These are phyloP conservation scores for Isurus oxyrinchus DNA, from an alignment of 2,113 vertebrate species.

Conservation along the genomic window DNA sequence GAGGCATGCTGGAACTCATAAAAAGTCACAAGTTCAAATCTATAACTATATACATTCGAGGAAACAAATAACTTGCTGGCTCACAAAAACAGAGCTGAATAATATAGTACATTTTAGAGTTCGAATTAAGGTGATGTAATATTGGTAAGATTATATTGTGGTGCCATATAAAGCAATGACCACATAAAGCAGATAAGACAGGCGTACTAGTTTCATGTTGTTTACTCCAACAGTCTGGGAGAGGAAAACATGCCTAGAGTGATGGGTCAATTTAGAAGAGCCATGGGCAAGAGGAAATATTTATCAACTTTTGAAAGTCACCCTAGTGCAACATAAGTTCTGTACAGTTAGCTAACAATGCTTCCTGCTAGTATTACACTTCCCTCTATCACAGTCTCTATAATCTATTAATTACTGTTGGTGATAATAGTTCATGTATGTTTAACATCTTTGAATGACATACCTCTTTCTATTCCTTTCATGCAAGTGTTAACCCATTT, in stretches of 20 bases:
- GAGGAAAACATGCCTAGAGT: background rate
- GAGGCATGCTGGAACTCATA: too few relatives aligned
- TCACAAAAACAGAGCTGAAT: background rate
- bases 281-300: background rate
- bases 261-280: background rate
- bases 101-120: background rate
- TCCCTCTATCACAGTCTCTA: background rate
- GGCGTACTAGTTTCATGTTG: background rate
- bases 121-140: background rate
- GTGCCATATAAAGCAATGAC: background rate
- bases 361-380: background rate
- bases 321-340: background rate
- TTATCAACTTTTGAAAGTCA: background rate
- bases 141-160: background rate
- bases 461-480: background rate
- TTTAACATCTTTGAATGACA: background rate
- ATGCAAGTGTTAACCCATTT: background rate
- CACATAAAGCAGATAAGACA: background rate
- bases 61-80: background rate
- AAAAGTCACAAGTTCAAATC: background rate
- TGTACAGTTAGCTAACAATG: background rate
- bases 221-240: background rate
- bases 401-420: background rate
- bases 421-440: background rate
- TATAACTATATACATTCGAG: background rate